These are phyloP conservation scores for Laticauda colubrina DNA, from an alignment of 2,113 vertebrate genomes.

Conservation along the genomic window DNA sequence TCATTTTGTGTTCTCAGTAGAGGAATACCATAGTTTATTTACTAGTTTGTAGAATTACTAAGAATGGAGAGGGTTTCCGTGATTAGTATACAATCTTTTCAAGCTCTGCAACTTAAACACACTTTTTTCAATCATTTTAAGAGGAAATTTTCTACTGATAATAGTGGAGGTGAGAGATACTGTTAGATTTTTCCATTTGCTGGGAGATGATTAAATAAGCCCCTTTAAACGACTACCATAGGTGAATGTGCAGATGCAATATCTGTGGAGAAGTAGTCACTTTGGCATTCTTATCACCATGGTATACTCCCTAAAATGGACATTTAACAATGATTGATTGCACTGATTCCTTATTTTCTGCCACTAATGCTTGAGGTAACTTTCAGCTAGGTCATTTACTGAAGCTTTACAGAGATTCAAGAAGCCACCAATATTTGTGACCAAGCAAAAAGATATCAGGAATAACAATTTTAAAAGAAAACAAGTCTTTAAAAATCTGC, in stretches of 20 bases:
- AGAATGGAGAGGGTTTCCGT: neutral
- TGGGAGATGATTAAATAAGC: neutral
- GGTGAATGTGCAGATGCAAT: neutral
- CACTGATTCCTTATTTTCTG: neutral
- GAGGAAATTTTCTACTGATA: neutral
- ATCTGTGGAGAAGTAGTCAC: neutral
- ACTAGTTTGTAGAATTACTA: neutral
- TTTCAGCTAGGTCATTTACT: neutral
- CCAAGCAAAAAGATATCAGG: neutral
- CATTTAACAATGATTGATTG: neutral
- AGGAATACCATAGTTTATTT: neutral
- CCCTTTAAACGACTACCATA: neutral
- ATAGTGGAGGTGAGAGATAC: neutral
- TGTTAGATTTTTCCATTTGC: neutral
- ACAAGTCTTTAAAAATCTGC: neutral
- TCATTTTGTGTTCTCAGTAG: neutral
- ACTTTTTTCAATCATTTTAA: constrained; percentile 4
- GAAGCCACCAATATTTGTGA: neutral
- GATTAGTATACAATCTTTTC: neutral
- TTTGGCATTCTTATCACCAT: neutral
- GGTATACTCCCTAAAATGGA: neutral
- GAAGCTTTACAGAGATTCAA: neutral
- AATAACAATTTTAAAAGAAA: neutral
- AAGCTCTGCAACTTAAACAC: neutral
- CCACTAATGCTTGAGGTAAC: neutral